Percentiles rank a stretch among this genome's conserved stretches.
Evolutionary conservation across 2,888 invertebrate species (phyloP).

Genomic region (Exocentrus adspersus): DNA sequence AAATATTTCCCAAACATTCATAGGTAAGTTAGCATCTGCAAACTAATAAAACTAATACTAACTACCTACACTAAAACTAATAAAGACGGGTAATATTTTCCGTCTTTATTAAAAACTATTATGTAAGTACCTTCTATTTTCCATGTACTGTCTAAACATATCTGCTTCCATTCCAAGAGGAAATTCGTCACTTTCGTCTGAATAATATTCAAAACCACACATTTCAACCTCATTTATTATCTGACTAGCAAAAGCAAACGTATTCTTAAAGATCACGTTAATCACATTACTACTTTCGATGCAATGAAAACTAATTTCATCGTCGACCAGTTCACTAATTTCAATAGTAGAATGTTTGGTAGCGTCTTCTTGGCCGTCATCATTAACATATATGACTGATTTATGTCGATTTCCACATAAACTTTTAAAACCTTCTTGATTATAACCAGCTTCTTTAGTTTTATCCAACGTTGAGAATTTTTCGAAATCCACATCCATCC

Average conservation of each 20-base stretch:
- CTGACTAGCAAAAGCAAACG: conserved; percentile 59
- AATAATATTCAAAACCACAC: conserved; percentile 49
- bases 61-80: too few relatives aligned
- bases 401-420: conserved; percentile 54
- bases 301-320: conserved; percentile 55
- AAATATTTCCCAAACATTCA: too few relatives aligned
- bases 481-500: conserved; percentile 66
- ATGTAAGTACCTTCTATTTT: conserved; percentile 49
- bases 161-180: conserved; percentile 62
- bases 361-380: conserved; percentile 38
- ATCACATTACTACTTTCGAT: conserved; percentile 56
- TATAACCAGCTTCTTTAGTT: conserved; percentile 5
- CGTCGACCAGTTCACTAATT: conserved; percentile 58
- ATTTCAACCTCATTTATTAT: conserved; percentile 58
- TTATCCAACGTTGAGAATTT: conserved; percentile 60
- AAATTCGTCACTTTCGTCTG: conserved; percentile 57
- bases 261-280: conserved; percentile 60
- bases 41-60: too few relatives aligned
- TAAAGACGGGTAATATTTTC: too few relatives aligned
- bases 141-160: conserved; percentile 53
- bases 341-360: conserved; percentile 43
- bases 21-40: too few relatives aligned
- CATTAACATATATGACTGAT: conserved; percentile 60
- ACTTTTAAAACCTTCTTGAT: not conserved
- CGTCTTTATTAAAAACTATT: conserved; percentile 18